Evolutionary conservation across 2,113 vertebrate genomes (phyloP).

Genomic region (Oncorhynchus mykiss): DNA sequence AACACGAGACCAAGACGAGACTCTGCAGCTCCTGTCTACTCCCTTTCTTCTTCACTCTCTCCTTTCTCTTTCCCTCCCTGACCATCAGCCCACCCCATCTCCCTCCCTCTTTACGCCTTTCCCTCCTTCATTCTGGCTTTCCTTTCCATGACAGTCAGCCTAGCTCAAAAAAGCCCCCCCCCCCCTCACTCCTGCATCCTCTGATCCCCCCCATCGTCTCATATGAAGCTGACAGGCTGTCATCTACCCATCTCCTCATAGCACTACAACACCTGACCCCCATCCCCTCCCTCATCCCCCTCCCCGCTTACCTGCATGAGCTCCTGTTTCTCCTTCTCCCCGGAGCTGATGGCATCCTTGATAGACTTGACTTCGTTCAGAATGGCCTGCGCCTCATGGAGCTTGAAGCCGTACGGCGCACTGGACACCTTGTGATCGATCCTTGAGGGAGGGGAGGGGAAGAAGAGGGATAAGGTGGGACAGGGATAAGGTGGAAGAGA

Average conservation of each 20-base stretch:
- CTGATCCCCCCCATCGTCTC: background rate
- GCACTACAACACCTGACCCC: background rate
- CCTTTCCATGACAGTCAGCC: too few species aligned
- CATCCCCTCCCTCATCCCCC: background rate
- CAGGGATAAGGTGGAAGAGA: too few species aligned
- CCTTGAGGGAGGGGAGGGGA: slow-evolving; percentile 59
- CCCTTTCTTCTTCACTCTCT: background rate
- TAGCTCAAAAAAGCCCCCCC: too few species aligned
- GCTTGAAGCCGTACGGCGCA: slow-evolving; percentile 84
- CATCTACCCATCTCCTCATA: background rate
- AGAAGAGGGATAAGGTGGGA: too few species aligned
- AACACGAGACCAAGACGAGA: too few species aligned
- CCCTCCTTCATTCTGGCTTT: slow-evolving; percentile 69
- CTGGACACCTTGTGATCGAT: slow-evolving; percentile 95
- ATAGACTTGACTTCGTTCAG: slow-evolving; percentile 93
- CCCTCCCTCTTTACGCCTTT: slow-evolving; percentile 81
- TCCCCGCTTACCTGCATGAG: slow-evolving; percentile 86
- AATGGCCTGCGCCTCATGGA: slow-evolving; percentile 94
- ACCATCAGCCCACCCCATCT: slow-evolving; percentile 75
- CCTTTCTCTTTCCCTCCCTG: slow-evolving; percentile 74
- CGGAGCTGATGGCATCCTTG: slow-evolving; percentile 90
- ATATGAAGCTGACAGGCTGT: too few species aligned
- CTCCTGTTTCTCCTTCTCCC: slow-evolving; percentile 95
- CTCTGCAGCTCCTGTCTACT: slow-evolving; percentile 22
- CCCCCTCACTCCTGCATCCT: background rate